Base-by-base conservation (phyloP, 37 sponge, comb jelly and placozoan species). In the Lycopodina hypogea region DNA sequence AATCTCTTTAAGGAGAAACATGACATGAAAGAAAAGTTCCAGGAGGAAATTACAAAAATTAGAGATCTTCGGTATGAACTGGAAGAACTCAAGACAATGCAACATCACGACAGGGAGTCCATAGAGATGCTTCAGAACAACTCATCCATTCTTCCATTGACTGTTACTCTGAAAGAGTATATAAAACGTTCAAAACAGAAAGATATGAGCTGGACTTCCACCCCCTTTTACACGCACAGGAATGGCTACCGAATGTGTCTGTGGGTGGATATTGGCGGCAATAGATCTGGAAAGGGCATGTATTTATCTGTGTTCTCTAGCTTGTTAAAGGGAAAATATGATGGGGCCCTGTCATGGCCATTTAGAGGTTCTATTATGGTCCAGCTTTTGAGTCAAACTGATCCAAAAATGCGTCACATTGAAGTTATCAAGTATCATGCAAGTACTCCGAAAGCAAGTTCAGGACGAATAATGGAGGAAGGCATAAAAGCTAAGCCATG, bases 321-420 rank as follows among this genome's bases (percentile, higher is more conserved):
- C 42, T 23, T 77, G 41, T 32, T 70, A 24, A 75, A 65, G 48
- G 84, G 84, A 28, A 76, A 75, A 22, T 76, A 57, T 35, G 84
- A 83, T 76, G 42, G 64, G 18, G 2, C 45, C 28, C 67, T 82
- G 32, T 58, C 30, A 26, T 82, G 83, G 83, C 83, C 83, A 33
- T 76, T 83, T 55, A 51, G 48, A 37, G 76, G 56, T 15, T 15
- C 35, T 24, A 19, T 83, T 41, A 21, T 17, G 22, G n/a, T 82
- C 41, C 67, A 51, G 26, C 3, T 78, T 21, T 18, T 68, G 56
- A 78, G 45, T 68, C 66, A 45, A 48, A 33, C 21, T 2, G 69
- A 52, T 12, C 8, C 66, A 0, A 42, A 78, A 14, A 42, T 26
- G 8, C 79, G 61, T 77, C 36, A 55, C 53, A 28, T 14, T 11